Percentiles rank a stretch among this genome's conserved stretches.
Conservation (phyloP, 2,113 vertebrate species). For the Poeciliopsis retropinna region DNA sequence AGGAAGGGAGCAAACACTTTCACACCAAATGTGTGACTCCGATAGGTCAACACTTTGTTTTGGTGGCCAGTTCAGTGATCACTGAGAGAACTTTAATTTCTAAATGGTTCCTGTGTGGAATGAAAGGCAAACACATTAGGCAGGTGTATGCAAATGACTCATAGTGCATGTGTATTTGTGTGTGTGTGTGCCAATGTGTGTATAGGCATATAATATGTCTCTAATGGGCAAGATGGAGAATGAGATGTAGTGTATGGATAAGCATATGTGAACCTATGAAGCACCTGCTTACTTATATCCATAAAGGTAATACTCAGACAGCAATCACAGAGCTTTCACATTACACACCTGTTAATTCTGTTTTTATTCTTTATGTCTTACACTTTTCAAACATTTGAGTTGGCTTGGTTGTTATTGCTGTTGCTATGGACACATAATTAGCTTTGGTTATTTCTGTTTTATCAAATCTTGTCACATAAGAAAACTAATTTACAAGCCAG, state of each 20-base stretch:
- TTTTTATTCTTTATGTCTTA: neutral
- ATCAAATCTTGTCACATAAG: no score
- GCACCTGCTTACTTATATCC: conserved; percentile 20
- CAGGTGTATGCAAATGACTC: conserved; percentile 39
- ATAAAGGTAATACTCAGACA: conserved; percentile 55
- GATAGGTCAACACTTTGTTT: conserved; percentile 24
- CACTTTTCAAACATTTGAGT: no score
- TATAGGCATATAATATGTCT: neutral
- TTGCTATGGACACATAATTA: no score
- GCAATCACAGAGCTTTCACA: conserved; percentile 32
- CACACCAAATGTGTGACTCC: conserved; percentile 1
- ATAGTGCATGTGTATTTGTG: neutral
- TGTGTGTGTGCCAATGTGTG: conserved; percentile 4
- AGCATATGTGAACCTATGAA: neutral
- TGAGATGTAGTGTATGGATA: conserved; percentile 23
- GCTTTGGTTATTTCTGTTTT: no score
- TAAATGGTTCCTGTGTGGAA: conserved; percentile 34
- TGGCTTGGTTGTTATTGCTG: no score
- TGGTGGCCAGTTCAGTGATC: conserved; percentile 38
- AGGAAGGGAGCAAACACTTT: no score
- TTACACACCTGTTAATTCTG: conserved; percentile 15
- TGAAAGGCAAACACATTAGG: conserved; percentile 47
- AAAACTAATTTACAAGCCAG: no score
- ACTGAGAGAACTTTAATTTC: conserved; percentile 34
- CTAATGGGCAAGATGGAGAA: conserved; percentile 9